A percentile compares a stretch with the other conserved stretches of the same genome.
These are phyloP conservation scores for Adoxophyes honmai DNA, from an alignment of 1,140 invertebrate species.

Conservation along the genomic window DNA sequence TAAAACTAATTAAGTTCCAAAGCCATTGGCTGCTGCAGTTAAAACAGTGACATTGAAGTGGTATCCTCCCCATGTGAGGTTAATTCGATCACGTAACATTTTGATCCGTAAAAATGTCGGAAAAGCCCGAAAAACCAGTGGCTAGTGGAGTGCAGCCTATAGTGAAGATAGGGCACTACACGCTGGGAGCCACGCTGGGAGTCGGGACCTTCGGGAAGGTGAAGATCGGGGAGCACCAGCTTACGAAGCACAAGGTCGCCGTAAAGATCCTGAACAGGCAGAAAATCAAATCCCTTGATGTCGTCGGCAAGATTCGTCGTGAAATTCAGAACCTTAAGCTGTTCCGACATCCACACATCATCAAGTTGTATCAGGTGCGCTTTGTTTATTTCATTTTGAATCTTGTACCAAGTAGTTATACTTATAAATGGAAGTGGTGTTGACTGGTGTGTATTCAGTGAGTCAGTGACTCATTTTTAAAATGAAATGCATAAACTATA, in stretches of 20 bases:
- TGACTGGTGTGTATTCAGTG: too few species aligned
- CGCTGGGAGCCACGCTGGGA: conserved; percentile 92
- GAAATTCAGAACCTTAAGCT: conserved; percentile 99
- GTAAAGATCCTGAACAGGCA: conserved; percentile 99
- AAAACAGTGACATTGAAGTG: background rate
- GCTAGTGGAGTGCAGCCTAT: conserved; percentile 81
- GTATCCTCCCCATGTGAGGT: conserved; percentile 9
- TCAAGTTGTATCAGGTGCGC: conserved; percentile 93
- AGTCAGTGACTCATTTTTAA: too few species aligned
- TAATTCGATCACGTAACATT: conserved; percentile 15
- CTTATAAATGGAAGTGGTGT: too few species aligned
- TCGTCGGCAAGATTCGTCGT: conserved; percentile 98
- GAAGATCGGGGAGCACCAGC: conserved; percentile 97
- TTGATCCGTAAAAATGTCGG: conserved; percentile 74
- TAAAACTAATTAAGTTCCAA: background rate
- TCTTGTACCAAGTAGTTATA: too few species aligned
- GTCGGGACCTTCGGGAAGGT: conserved; percentile 97
- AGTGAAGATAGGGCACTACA: conserved; percentile 96
- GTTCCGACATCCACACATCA: conserved; percentile 99
- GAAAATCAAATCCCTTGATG: conserved; percentile 99
- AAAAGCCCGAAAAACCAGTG: conserved; percentile 75
- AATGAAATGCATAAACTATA: too few species aligned
- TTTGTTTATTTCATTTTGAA: conserved; percentile 29
- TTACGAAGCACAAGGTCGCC: conserved; percentile 98
- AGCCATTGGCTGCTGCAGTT: background rate